A percentile compares a stretch with the other conserved stretches of the same genome.
Conservation (phyloP, 2,113 vertebrate species). For the Hypocryptadius cinnamomeus region DNA sequence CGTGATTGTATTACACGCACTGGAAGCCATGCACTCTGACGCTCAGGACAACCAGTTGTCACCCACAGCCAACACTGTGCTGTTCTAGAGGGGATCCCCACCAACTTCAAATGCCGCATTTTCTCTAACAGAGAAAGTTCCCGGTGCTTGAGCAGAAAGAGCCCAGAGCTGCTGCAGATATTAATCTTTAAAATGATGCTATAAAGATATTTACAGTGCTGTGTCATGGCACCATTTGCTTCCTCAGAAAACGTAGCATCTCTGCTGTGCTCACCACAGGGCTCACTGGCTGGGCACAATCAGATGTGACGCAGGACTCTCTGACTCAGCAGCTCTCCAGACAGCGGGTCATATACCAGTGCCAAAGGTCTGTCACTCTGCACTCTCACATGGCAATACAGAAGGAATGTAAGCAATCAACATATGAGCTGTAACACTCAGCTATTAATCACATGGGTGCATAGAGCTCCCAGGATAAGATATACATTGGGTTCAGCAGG, state of each 20-base stretch:
- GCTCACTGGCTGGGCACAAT: not conserved
- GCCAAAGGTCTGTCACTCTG: not conserved
- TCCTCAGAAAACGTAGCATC: not conserved
- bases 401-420: not conserved
- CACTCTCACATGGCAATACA: not conserved
- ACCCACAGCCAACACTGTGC: not conserved
- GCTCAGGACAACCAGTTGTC: not conserved
- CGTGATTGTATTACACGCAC: fast-evolving
- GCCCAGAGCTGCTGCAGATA: not conserved
- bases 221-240: not conserved
- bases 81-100: not conserved
- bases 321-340: not conserved
- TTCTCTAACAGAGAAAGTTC: not conserved
- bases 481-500: fast-evolving
- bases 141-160: not conserved
- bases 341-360: not conserved
- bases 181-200: not conserved
- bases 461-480: not conserved
- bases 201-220: not conserved
- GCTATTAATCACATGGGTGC: not conserved
- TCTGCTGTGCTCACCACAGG: not conserved
- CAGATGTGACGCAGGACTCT: not conserved
- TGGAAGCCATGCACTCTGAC: not conserved
- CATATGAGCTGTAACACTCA: not conserved
- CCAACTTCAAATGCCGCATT: not conserved